Evolutionary conservation across 2,888 invertebrate species (phyloP), one percentile per base, ranked within the genome.

Genomic region (Ernsta delagoae): DNA sequence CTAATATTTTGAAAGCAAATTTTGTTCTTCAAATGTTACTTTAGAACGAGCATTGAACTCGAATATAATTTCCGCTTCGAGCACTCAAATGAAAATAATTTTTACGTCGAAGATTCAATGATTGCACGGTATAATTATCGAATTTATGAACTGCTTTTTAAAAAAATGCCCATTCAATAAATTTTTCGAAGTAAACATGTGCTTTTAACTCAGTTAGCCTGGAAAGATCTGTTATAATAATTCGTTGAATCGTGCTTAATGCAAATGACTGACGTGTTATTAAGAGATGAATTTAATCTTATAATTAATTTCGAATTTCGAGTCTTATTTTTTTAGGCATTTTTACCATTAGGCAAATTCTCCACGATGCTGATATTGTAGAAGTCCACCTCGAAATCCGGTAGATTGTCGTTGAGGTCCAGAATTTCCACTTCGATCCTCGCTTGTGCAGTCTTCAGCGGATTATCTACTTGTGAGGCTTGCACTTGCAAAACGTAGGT

Each of bases 341-440:
- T 16, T 80, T 31, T 77, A 95, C 98, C 98, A 76, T 97, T 97
- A 0, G 98, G 98, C 39, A 98, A 90, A 84, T 98, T 98, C 83
- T 98, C 98, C 56, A 98, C 98, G 73, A 98, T 98, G 75, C 98
- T 98, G 74, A 98, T 98, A 78, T 98, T 98, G 82, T 98, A 98
- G 78, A 97, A 96, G 78, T 97, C 97, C 0, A 97, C 97, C 82
- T 98, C 98, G 75, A 98, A 98, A 77, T 97, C 96, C 0, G 98
- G 98, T 31, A 96, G 88, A 84, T 98, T 98, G 82, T 98, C 98
- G 78, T 98, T 97, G 8, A 97, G 86, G 79, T 97, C 97, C 48
- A 96, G 80, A 3, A 97, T 89, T 84, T 97, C 95, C 0, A 97
- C 89, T 83, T 97, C 97, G 0, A 97, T 94, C 64, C 96, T 91